Evolutionary conservation across 2,113 vertebrate genomes (phyloP), one percentile per base, ranked within the genome.

Genomic region (Neodontobutis hainanensis): DNA sequence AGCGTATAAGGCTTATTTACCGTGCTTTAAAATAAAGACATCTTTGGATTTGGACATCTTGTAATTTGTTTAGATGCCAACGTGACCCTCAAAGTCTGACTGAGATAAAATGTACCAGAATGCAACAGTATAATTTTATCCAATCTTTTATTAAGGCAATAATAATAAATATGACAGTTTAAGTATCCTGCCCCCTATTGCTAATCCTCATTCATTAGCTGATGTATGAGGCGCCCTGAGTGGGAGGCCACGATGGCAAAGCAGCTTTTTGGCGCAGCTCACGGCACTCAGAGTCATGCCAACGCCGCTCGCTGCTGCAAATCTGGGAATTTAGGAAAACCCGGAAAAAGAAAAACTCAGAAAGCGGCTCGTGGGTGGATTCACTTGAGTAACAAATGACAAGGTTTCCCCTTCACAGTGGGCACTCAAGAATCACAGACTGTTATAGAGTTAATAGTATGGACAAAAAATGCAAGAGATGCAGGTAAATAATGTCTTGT

Each of bases 291-390:
- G 73, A 81, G 83, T 57, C 70, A 77, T 79, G 77, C 74, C 70
- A 84, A 77, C 66, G 55, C 66, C 47, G 52, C 79, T 72, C 36
- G 4, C 80, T 69, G 73, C 64, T 51, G 75, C 49, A 70, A 68
- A 81, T 80, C 77, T 85, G 78, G 79, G 60, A 69, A 74, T 78
- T 68, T 27, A 74, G 72, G 70, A 85, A 73, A 79, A 84, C 72
- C 66, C 53, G 46, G 64, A 69, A 55, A 68, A 56, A 63, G 36
- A 65, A 61, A 36, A 65, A 71, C 19, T 80, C 64, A 65, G 75
- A 77, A 82, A 81, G 45, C 74, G 68, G 58, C 64, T 61, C 50
- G 84, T 89, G 81, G 84, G 87, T 59, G 80, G 85, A 81, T 73
- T 75, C 70, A 11, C 68, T 81, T 65, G 69, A 84, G 73, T 83